Evolutionary conservation across 2,113 vertebrate species (phyloP).

Genomic region (Nasalis larvatus): DNA sequence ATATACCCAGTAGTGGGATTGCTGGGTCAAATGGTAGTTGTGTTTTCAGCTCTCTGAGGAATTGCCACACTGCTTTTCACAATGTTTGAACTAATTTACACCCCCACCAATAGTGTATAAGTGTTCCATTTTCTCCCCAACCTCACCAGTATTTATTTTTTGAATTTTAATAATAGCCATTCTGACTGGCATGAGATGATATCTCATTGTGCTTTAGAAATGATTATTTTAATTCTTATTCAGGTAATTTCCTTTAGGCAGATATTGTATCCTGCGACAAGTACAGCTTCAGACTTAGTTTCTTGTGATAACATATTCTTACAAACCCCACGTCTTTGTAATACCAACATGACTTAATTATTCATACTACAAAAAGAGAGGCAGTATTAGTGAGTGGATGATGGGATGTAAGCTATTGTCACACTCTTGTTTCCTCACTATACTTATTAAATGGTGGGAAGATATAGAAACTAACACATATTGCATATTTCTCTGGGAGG

Average conservation of each 20-base stretch:
- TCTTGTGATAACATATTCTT: not conserved
- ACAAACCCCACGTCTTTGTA: not conserved
- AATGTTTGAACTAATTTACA: too few species aligned
- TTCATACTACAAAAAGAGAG: not conserved
- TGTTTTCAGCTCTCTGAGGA: too few species aligned
- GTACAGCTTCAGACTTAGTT: not conserved
- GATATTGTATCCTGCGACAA: not conserved
- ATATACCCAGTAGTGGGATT: too few species aligned
- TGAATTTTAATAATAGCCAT: too few species aligned
- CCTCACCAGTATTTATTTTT: too few species aligned
- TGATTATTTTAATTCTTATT: not conserved
- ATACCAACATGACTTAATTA: not conserved
- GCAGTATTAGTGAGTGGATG: rapidly evolving
- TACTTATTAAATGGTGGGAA: not conserved
- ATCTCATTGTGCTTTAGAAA: too few species aligned
- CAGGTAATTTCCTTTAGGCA: not conserved
- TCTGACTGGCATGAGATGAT: too few species aligned
- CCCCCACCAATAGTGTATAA: too few species aligned
- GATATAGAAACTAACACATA: not conserved
- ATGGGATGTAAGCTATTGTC: too few species aligned
- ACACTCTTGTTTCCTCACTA: not conserved
- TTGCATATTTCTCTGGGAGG: not conserved
- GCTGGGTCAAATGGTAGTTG: too few species aligned
- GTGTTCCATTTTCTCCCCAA: too few species aligned
- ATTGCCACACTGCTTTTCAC: too few species aligned